Base-by-base conservation (phyloP, 2,888 invertebrate species). In the Ophion slaviceki region DNA sequence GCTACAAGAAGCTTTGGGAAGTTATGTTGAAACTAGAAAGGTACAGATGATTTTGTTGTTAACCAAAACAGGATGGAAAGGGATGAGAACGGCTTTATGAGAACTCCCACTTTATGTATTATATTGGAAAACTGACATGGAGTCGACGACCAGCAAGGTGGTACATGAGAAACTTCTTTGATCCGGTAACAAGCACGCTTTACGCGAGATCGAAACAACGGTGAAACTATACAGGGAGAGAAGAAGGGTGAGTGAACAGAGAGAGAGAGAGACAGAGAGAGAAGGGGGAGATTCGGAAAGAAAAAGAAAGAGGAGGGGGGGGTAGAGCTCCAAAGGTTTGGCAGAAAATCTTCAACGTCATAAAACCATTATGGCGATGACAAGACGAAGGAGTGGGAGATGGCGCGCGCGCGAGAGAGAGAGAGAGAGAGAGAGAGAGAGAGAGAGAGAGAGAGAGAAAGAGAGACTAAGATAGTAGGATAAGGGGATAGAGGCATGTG, bases 271-370 rank as follows among this genome's bases (percentile, higher is more conserved):
- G n/a, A n/a, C n/a, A n/a, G n/a, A n/a, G n/a, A n/a, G n/a, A n/a
- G n/a, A 47, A 14, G 59, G 36, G 61, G 1, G 40, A 0, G 40
- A 24, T 24, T 24, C 24, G 24, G 24, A 24, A 24, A 24, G 24
- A 24, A 24, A 24, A 24, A 24, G 0, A 24, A 24, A 62, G 32
- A 45, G 68, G n/a, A n/a, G 74, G 59, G 70, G 24, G 24, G 1
- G 24, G 24, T 14, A 70, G 8, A 67, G 2, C 70, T n/a, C 57
- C 28, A 57, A 76, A 84, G 84, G 67, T 80, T 75, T 74, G 32
- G 62, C 53, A 81, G 64, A 81, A 7, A 74, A 68, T 68, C 77
- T 68, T 74, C 47, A 59, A 74, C 64, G 83, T 70, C 80, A 81
- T 78, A 28, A 59, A 76, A 72, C 79, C 71, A 75, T 72, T 45